phyloP scores from a whole-genome alignment of 2,888 invertebrate genomes.

The Syrphus vitripennis region DNA sequence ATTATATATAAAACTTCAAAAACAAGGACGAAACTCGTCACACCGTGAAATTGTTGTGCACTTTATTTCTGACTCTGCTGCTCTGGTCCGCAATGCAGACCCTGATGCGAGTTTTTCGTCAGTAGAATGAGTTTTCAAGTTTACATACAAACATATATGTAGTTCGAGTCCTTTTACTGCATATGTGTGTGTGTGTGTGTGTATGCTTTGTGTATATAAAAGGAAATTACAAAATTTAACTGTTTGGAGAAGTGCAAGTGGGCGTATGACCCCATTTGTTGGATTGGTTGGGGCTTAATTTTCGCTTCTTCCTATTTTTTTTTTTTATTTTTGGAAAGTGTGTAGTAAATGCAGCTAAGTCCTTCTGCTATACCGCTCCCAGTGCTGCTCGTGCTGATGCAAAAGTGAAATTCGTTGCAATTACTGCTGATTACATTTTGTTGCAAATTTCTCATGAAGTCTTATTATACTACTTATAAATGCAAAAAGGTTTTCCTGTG shows the following conservation, averaged over 20 bases:
- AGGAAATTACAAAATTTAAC: slow-evolving; percentile 63
- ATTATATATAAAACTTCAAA: slow-evolving; percentile 49
- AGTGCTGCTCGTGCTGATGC: not conserved
- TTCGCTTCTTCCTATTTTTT: not conserved
- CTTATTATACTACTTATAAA: slow-evolving; percentile 23
- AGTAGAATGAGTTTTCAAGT: slow-evolving; percentile 28
- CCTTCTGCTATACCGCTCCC: not conserved
- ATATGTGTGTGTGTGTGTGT: slow-evolving; percentile 21
- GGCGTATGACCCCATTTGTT: slow-evolving; percentile 62
- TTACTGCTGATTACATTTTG: slow-evolving; percentile 61
- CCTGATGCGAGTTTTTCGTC: slow-evolving; percentile 41
- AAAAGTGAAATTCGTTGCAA: slow-evolving; percentile 51
- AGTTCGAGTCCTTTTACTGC: slow-evolving; percentile 7
- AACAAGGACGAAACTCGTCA: slow-evolving; percentile 63
- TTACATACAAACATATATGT: slow-evolving; percentile 25
- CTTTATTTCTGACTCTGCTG: slow-evolving; percentile 12
- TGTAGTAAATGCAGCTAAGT: slow-evolving; percentile 9
- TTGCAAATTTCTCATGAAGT: slow-evolving; percentile 16
- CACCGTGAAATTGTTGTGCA: slow-evolving; percentile 64
- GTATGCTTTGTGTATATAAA: slow-evolving; percentile 2
- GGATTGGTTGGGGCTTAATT: slow-evolving; percentile 27
- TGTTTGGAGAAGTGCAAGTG: slow-evolving; percentile 63
- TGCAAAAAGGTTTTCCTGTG: slow-evolving; percentile 10
- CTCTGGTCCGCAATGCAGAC: slow-evolving; percentile 64
- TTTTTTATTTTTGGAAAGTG: not conserved